Percentiles rank a stretch among this genome's conserved stretches.
Evolutionary conservation across 2,113 vertebrate species (phyloP).

Genomic region (Megaceryle maxima): DNA sequence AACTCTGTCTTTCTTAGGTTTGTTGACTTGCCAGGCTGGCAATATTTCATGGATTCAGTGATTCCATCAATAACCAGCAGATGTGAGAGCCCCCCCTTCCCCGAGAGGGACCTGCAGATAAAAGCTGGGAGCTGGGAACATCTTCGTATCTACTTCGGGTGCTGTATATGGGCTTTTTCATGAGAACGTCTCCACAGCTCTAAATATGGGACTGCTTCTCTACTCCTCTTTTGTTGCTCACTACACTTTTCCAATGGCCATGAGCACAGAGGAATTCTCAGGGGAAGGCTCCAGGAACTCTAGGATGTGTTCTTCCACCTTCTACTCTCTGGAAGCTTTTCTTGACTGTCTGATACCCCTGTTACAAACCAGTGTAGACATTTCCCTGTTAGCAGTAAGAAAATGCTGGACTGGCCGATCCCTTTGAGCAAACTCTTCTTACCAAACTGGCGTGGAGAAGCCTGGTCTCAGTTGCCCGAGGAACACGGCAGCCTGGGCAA

Average conservation of each 20-base stretch:
- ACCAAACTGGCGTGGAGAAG: neutral
- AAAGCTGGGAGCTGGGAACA: neutral
- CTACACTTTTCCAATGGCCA: accelerated
- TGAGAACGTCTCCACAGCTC: neutral
- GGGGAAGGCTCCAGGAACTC: neutral
- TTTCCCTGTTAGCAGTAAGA: neutral
- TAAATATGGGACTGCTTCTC: neutral
- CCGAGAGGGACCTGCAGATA: neutral
- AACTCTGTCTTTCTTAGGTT: neutral
- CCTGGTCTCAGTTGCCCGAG: neutral
- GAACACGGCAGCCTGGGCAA: neutral
- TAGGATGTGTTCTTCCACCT: neutral
- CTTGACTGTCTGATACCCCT: neutral
- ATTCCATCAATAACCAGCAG: neutral
- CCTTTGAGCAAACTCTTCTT: neutral
- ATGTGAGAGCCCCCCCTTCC: neutral
- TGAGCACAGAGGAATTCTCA: neutral
- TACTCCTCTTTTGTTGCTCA: neutral
- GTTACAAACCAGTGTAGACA: accelerated
- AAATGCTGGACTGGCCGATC: neutral
- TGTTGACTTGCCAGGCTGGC: neutral
- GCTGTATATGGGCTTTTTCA: neutral
- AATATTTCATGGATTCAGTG: neutral
- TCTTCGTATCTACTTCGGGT: neutral
- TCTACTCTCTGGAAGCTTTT: neutral